Percentiles rank a stretch among this genome's conserved stretches.
Evolutionary conservation across 2,113 vertebrate species (phyloP).

Genomic region (Pyrgilauda ruficollis): DNA sequence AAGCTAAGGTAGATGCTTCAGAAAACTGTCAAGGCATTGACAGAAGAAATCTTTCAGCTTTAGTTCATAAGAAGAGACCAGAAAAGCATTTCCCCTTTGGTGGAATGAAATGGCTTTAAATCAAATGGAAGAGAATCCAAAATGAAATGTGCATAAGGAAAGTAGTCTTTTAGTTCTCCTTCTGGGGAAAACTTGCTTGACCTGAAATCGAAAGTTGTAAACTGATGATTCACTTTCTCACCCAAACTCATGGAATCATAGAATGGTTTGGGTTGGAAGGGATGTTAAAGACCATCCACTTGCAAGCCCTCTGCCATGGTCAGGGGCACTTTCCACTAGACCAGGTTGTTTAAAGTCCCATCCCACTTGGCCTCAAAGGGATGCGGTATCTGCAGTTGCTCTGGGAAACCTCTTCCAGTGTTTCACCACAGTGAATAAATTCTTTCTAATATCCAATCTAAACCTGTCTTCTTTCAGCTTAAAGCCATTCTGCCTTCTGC

Average conservation of each 20-base stretch:
- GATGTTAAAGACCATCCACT: neutral
- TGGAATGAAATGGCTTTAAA: neutral
- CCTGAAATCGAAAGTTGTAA: neutral
- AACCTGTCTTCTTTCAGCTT: neutral
- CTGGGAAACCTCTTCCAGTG: neutral
- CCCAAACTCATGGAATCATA: neutral
- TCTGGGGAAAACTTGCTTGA: neutral
- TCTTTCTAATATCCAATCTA: neutral
- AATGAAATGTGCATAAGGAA: neutral
- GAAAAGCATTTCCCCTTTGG: neutral
- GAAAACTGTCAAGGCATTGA: neutral
- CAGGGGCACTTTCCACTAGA: neutral
- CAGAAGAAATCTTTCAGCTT: conserved; percentile 24
- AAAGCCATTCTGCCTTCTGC: neutral
- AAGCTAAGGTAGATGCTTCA: conserved; percentile 22
- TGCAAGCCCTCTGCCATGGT: neutral
- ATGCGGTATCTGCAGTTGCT: neutral
- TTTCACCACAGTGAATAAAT: neutral
- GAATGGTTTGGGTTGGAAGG: neutral
- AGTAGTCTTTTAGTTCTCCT: neutral
- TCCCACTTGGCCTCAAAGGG: neutral
- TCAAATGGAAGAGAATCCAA: neutral
- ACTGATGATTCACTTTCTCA: neutral
- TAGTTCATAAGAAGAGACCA: neutral
- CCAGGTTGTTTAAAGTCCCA: neutral